Conservation (phyloP, 2,888 invertebrate species). For the Biston betularia region DNA sequence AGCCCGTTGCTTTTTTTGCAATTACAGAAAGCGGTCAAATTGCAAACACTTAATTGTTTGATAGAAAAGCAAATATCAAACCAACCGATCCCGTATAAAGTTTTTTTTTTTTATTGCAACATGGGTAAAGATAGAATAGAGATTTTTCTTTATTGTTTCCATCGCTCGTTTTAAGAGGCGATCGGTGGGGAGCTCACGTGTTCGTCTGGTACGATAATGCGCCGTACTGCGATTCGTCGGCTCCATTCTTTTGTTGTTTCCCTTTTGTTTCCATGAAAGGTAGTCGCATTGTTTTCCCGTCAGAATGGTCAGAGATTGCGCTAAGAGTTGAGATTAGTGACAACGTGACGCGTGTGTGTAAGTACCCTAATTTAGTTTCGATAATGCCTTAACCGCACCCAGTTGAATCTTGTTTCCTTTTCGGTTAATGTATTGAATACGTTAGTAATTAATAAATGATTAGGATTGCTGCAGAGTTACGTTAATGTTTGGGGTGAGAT, state of each 20-base stretch:
- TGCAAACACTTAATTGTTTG: constrained; percentile 57
- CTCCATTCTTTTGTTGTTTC: constrained; percentile 80
- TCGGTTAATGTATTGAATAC: constrained; percentile 43
- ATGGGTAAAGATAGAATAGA: constrained; percentile 38
- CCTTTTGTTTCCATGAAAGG: constrained; percentile 78
- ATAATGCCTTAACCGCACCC: constrained; percentile 60
- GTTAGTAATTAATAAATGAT: constrained; percentile 41
- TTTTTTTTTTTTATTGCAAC: constrained; percentile 39
- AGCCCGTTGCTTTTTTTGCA: constrained; percentile 59
- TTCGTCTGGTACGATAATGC: constrained; percentile 69
- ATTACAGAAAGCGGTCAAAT: constrained; percentile 64
- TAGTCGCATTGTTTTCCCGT: constrained; percentile 80
- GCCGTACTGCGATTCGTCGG: constrained; percentile 74
- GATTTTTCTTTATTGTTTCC: constrained; percentile 57
- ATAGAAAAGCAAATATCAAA: constrained; percentile 43
- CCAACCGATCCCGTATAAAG: constrained; percentile 32
- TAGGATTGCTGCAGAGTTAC: constrained; percentile 30
- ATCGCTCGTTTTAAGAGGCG: constrained; percentile 64
- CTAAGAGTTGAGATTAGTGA: constrained; percentile 82
- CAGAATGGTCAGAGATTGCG: constrained; percentile 77
- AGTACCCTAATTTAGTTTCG: constrained; percentile 69
- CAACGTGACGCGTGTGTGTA: constrained; percentile 78
- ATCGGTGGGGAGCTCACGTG: constrained; percentile 67
- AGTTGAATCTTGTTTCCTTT: constrained; percentile 47
- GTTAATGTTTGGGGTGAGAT: constrained; percentile 23